A percentile compares a stretch with the other conserved stretches of the same genome.
Evolutionary conservation across 2,888 invertebrate species (phyloP).

Genomic region (Psococerastis gibbosa): DNA sequence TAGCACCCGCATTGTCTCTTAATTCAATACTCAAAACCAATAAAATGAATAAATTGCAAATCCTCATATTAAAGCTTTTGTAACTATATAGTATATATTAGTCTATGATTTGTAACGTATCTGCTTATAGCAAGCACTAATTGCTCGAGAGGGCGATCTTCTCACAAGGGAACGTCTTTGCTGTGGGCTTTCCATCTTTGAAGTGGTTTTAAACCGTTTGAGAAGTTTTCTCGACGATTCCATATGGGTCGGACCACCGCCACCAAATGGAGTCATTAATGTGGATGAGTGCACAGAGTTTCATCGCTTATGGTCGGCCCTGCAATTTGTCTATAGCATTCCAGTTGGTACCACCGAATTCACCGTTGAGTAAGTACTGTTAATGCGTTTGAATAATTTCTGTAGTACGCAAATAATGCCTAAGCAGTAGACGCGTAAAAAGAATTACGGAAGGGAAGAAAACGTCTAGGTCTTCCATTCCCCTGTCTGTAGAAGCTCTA

Average conservation of each 20-base stretch:
- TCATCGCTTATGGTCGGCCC: constrained; percentile 89
- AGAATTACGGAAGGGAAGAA: too few relatives aligned
- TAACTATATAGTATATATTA: too few relatives aligned
- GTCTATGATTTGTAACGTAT: neutral
- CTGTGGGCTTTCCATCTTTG: constrained; percentile 93
- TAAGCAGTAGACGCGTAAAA: too few relatives aligned
- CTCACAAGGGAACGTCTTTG: constrained; percentile 91
- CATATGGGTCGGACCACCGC: constrained; percentile 79
- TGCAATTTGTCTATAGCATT: constrained; percentile 96
- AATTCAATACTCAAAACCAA: too few relatives aligned
- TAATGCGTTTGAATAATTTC: too few relatives aligned
- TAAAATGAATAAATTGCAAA: too few relatives aligned
- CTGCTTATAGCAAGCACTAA: constrained; percentile 66
- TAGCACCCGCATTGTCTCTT: too few relatives aligned
- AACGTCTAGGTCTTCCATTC: too few relatives aligned
- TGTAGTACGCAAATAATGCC: too few relatives aligned
- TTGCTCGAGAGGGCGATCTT: constrained; percentile 87
- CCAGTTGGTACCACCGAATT: constrained; percentile 91
- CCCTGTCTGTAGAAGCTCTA: too few relatives aligned
- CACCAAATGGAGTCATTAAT: constrained; percentile 85
- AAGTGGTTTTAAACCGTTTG: constrained; percentile 76
- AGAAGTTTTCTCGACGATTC: constrained; percentile 71
- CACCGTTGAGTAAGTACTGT: constrained; percentile 69
- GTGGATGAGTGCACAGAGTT: constrained; percentile 95
- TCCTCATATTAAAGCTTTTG: too few relatives aligned